Conservation (phyloP, 1,140 invertebrate genomes). For the Conus ventricosus region DNA sequence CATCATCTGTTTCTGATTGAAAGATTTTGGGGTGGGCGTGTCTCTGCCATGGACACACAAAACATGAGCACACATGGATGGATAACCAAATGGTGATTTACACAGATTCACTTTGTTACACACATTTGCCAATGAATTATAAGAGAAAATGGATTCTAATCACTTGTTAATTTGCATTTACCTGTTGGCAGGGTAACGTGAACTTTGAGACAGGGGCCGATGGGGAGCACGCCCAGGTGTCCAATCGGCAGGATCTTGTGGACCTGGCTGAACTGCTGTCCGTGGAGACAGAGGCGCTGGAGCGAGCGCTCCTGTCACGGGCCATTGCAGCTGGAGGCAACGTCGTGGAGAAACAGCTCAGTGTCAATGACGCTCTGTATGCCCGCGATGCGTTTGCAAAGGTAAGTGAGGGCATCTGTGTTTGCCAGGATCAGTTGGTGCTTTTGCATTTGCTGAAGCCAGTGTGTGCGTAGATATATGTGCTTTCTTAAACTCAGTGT, state of each 20-base stretch:
- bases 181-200: slow-evolving; percentile 81
- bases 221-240: slow-evolving; percentile 80
- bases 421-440: background rate
- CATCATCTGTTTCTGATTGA: too few species aligned
- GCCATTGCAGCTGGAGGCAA: slow-evolving; percentile 95
- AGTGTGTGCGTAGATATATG: slow-evolving; percentile 83
- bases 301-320: slow-evolving; percentile 86
- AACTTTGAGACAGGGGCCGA: slow-evolving; percentile 81
- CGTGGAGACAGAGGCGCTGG: slow-evolving; percentile 84
- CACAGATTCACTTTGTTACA: too few species aligned
- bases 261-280: slow-evolving; percentile 83
- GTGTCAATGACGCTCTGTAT: slow-evolving; percentile 87
- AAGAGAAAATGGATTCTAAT: too few species aligned
- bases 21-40: too few species aligned
- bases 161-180: too few species aligned
- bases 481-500: slow-evolving; percentile 77
- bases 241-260: slow-evolving; percentile 78
- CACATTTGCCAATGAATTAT: too few species aligned
- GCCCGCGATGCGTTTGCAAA: slow-evolving; percentile 96
- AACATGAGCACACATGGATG: too few species aligned
- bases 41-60: too few species aligned
- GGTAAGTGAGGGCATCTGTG: slow-evolving; percentile 72
- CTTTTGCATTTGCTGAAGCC: background rate
- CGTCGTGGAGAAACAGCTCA: slow-evolving; percentile 94
- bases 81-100: too few species aligned